A percentile compares a stretch with the other conserved stretches of the same genome.
phyloP scores from a whole-genome alignment of 1,140 invertebrate species.

The Cryptotermes secundus region DNA sequence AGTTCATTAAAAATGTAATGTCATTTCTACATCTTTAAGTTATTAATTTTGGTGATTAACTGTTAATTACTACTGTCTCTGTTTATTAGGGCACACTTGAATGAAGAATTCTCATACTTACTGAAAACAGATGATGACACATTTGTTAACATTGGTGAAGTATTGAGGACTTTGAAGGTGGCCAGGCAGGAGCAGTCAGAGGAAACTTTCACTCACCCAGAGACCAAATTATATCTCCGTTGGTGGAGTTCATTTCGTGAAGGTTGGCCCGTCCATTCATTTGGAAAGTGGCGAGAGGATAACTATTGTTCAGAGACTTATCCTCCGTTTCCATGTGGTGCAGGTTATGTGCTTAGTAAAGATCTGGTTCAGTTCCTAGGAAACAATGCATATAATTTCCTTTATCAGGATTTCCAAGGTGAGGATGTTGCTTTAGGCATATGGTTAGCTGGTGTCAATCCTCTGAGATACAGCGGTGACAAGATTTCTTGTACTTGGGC shows the following conservation, averaged over 20 bases:
- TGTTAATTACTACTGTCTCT: background rate
- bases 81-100: conserved; percentile 28
- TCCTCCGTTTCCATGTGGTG: conserved; percentile 38
- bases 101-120: conserved; percentile 30
- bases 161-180: conserved; percentile 27
- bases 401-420: conserved; percentile 28
- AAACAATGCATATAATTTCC: background rate
- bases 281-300: conserved; percentile 37
- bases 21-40: too few relatives aligned
- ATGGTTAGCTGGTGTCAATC: conserved; percentile 30
- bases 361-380: conserved; percentile 14
- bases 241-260: conserved; percentile 38
- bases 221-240: background rate
- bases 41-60: too few relatives aligned
- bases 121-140: conserved; percentile 40
- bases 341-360: conserved; percentile 37
- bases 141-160: conserved; percentile 34
- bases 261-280: conserved; percentile 36
- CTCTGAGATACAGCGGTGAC: background rate
- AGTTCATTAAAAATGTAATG: too few relatives aligned
- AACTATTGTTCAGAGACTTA: conserved; percentile 34
- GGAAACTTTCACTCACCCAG: background rate
- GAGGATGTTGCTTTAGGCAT: conserved; percentile 33
- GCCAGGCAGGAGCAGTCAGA: background rate
- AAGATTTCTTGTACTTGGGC: conserved; percentile 21